Base-by-base conservation (phyloP, 1,140 invertebrate genomes). In the Ceratina calcarata region DNA sequence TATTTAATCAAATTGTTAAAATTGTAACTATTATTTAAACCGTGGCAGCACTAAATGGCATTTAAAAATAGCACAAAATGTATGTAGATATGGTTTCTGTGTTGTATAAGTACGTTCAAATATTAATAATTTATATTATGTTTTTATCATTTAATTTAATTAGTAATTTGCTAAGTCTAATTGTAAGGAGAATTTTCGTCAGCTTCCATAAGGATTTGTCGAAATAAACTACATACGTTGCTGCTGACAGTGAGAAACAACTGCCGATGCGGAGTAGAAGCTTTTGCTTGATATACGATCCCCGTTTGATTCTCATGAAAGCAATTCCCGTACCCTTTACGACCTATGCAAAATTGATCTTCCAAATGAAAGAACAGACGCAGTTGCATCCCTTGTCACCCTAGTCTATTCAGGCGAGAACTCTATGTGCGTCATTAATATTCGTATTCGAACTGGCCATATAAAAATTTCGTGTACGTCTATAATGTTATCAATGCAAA, bases 281-380 rank as follows among this genome's bases (percentile, higher is more conserved):
- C 15, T 73, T 53, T 32, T 16, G 16, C 45, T 66, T 51, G 57
- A 53, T 27, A 64, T 53, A 51, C 75, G 58, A 71, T 57, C 27
- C 51, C 18, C 69, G 24, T 66, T 58, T 74, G 45, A 22, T 65
- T 74, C 57, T 74, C 67, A 20, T 61, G 71, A 64, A 70, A 70
- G 20, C 61, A 66, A 79, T 83, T 70, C 32, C 69, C 60, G 24
- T 55, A 24, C 53, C 53, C 77, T 18, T 37, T 83, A 53, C 58
- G 68, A 62, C 32, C 60, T 76, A 81, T 83, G 81, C 78, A 83
- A 81, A 82, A 76, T 81, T 69, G n/a, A 66, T 83, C 76, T 65
- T 73, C 64, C 71, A 55, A 61, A 76, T 71, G 71, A 66, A 37
- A 24, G 58, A 70, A 53, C 70, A 75, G 66, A 61, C 71, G 57